A percentile compares a stretch with the other conserved stretches of the same genome.
Evolutionary conservation across 2,797 vertebrate species (phyloP).

Genomic region (Gadopsis bispinosus): DNA sequence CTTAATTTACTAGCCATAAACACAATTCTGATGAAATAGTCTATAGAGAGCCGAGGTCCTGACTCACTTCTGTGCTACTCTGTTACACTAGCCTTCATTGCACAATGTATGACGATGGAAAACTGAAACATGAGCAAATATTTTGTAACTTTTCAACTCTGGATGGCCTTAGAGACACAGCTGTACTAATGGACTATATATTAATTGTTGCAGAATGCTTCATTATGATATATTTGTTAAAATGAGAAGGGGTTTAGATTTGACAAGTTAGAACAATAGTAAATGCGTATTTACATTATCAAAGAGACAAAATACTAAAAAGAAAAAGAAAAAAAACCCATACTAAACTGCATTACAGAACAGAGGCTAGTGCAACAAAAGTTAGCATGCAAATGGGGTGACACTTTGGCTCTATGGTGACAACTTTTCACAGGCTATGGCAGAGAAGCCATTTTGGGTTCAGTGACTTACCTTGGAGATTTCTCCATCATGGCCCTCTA

Average conservation of each 20-base stretch:
- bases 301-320: background rate
- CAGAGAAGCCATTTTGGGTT: background rate
- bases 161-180: background rate
- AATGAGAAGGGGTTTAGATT: background rate
- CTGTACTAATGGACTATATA: background rate
- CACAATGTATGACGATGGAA: background rate
- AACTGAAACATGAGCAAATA: background rate
- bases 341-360: background rate
- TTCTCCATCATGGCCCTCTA: constrained; percentile 92
- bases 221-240: background rate
- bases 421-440: background rate
- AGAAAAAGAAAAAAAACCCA: background rate
- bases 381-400: background rate
- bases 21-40: background rate
- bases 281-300: background rate
- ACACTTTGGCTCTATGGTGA: constrained; percentile 4
- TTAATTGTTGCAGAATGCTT: background rate
- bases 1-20: background rate
- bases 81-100: background rate
- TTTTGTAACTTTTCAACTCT: background rate
- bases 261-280: background rate
- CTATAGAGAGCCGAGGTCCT: background rate
- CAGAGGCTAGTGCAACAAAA: background rate
- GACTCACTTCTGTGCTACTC: background rate
- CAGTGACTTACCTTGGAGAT: constrained; percentile 90